Conservation (phyloP, 2,888 invertebrate genomes). For the Ophraella communa region DNA sequence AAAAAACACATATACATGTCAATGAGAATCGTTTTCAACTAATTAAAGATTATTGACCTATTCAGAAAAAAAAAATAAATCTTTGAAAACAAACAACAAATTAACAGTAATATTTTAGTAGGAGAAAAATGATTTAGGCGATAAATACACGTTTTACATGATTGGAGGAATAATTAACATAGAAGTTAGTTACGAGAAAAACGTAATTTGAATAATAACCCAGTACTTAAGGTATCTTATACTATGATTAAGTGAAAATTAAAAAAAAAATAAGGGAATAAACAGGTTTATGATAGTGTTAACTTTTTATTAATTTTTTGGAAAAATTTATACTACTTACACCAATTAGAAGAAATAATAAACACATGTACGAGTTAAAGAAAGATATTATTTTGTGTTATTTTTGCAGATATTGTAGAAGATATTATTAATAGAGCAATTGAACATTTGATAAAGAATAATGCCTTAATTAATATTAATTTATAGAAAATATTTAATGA, state of each 20-base stretch:
- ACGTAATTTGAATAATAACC: background rate
- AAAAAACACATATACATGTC: no score
- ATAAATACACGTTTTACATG: background rate
- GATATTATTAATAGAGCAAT: no score
- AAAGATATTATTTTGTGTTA: no score
- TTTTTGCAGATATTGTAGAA: no score
- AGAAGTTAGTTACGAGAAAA: background rate
- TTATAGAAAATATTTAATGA: no score
- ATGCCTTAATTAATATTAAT: no score
- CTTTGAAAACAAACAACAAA: background rate
- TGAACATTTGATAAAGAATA: no score
- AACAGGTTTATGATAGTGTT: background rate
- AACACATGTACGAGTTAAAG: no score
- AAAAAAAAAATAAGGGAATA: background rate
- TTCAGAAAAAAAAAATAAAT: background rate
- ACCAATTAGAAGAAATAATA: no score
- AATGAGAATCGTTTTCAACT: background rate
- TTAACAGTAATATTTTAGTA: background rate
- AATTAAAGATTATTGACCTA: background rate
- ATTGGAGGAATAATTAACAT: background rate
- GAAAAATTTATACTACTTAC: no score
- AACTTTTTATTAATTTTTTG: no score
- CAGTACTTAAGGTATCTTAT: background rate
- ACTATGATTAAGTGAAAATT: background rate
- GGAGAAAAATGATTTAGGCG: background rate